Evolutionary conservation across 2,888 invertebrate species (phyloP), one percentile per base, ranked within the genome.

Genomic region (Machimus rusticus): DNA sequence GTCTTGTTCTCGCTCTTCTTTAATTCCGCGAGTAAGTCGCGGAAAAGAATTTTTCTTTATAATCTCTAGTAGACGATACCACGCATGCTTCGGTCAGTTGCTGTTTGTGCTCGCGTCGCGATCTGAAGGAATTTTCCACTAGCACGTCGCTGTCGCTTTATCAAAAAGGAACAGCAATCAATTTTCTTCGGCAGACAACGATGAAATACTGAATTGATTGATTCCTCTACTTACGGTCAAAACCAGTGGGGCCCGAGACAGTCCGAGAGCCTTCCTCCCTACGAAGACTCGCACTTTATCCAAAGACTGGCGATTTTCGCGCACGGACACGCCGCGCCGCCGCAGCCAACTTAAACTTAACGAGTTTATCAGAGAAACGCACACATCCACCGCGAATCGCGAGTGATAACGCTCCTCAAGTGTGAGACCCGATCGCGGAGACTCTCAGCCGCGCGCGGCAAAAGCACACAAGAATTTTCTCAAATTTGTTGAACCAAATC

Each of bases 171-270:
- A 19, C 12, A 84, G 14, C 57, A 57, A 81, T 55, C 81, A 34
- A 51, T 34, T 23, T 66, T 19, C 57, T 84, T 84, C 57, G 23
- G 9, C 66, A 39, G 34, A 66, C 34, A 39, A 39, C 37, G 37
- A 84, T 84, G 37, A 57, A 66, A 66, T 28, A 66, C 66, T 66
- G 39, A 66, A 66, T 16, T 39, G 81, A 84, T 39, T 57, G 51
- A 66, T 84, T 84, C 66, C 57, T 84, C 66, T 84, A 84, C 82
- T 84, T 84, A 84, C 66, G 31, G 9, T 66, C 55, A 34, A 81
- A 81, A 81, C 78, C 37, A 9, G 12, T 43, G 43, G 78, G 1
- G n/a, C 9, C 37, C 76, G 16, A 37, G 19, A 23, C 46, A 66
- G 23, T 66, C 78, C 78, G 19, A 78, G 23, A 5, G 78, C 2